A percentile compares a stretch with the other conserved stretches of the same genome.
phyloP scores from a whole-genome alignment of 2,113 vertebrate species.

The Antechinus stuartii region DNA sequence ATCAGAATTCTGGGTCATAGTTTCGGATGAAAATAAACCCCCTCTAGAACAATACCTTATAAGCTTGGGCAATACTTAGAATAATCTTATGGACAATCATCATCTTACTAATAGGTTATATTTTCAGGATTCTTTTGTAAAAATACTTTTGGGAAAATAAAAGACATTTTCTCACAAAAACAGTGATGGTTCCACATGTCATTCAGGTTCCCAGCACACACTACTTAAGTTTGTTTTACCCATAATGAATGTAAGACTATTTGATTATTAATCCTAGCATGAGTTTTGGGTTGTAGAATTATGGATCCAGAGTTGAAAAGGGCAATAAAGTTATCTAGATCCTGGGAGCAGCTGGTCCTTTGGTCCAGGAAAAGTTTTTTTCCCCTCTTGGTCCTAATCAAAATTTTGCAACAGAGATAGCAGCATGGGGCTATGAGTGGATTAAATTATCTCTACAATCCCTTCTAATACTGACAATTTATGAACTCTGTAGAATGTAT shows the following conservation, averaged over 20 bases:
- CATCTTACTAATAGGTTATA: background rate
- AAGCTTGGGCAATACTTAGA: background rate
- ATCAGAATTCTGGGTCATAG: background rate
- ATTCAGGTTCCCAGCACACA: background rate
- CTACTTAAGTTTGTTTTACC: background rate
- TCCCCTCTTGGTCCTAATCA: background rate
- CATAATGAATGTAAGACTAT: background rate
- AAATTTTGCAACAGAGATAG: background rate
- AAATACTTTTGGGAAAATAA: background rate
- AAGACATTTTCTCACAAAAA: background rate
- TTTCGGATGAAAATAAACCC: background rate
- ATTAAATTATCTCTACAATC: background rate
- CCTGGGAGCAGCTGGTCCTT: background rate
- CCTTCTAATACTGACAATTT: background rate
- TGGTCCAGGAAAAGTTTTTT: background rate
- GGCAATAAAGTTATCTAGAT: background rate
- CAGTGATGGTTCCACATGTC: background rate
- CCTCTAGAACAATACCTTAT: background rate
- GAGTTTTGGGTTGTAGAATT: background rate
- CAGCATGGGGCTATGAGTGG: background rate
- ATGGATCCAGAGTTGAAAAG: background rate
- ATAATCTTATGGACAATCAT: background rate
- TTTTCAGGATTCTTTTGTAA: background rate
- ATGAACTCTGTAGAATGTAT: background rate
- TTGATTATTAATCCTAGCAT: background rate